Evolutionary conservation across 2,888 invertebrate genomes (phyloP), one percentile per base, ranked within the genome.

Genomic region (Polyommatus icarus): DNA sequence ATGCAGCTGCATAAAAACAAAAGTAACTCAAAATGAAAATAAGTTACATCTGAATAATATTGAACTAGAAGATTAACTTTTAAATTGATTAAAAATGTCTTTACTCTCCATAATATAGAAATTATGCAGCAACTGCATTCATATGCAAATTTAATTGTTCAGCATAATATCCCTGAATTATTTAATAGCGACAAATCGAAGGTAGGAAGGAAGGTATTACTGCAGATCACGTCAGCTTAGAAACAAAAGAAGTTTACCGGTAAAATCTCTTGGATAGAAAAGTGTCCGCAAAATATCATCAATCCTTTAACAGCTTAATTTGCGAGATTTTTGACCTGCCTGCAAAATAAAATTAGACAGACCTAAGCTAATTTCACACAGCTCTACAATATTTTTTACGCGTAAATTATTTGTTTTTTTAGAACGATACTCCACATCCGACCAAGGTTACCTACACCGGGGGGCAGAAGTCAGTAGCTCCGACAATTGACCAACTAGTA

Each of bases 401-500:
- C 24, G 12, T 67, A 3, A 20, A 20, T 24, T 75, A 20, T 57
- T 77, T 77, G 77, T 77, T 72, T 77, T 77, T 77, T 77, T 72
- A 77, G 72, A 77, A 77, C 77, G 72, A 77, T 77, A 71, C 54
- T 72, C 57, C 18, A 59, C 61, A 80, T 82, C 78, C 82, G 80
- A 73, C 83, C 89, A 90, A 89, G 90, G 90, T 81, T 87, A 83
- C 67, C 77, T 80, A 84, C 84, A 87, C 87, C 84, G 82, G 80
- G 82, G 85, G 84, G 82, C 85, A 80, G 76, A 83, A 90, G 89
- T 88, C 88, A 89, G 81, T 85, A 59, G 79, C 40, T 78, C 81
- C 84, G 78, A 83, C 81, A 79, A 84, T 89, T 88, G 87, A 84
- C 84, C 84, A 88, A 89, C 84, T 85, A 84, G 85, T 86, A 84